Base-by-base conservation (phyloP, 2,888 invertebrate species). In the Lepidocyrtinus sp. region DNA sequence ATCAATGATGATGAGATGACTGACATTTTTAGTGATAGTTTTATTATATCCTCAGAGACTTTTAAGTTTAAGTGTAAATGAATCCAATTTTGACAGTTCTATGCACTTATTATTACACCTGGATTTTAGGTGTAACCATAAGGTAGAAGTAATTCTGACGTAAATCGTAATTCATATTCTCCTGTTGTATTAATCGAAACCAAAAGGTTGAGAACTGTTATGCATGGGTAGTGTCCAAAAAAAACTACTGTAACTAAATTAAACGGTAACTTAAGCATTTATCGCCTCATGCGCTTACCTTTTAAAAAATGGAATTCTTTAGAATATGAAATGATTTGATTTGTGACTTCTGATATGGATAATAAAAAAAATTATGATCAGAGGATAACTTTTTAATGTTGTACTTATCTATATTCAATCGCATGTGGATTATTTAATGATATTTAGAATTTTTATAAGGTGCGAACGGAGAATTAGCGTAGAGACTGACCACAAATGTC, bases 211-310 rank as follows among this genome's bases (percentile, higher is more conserved):
- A n/a, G n/a, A 15, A 50, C 17, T 50, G 5, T 50, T 17, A 50
- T 50, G 50, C 17, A n/a, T n/a, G n/a, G n/a, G n/a, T n/a, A n/a
- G n/a, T n/a, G n/a, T n/a, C n/a, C n/a, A n/a, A n/a, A n/a, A n/a
- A n/a, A n/a, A n/a, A n/a, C n/a, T n/a, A n/a, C n/a, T n/a, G n/a
- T n/a, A n/a, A 2, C 2, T 50, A 50, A 17, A 17, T 50, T 50
- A 7, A 36, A 36, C 5, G 15, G 12, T 50, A 50, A 50, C 5
- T 55, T 21, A 22, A 15, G 59, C 59, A 59, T 59, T 59, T 59
- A 59, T 59, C 21, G 59, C 59, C 59, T 21, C 21, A 59, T 59
- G 59, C 59, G 59, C 59, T 59, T 59, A 59, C 12, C 36, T 12
- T 36, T 36, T 9, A 36, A 12, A 9, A 12, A 9, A 12, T 12